Evolutionary conservation across 2,113 vertebrate species (phyloP).

Genomic region (Sorex fumeus): DNA sequence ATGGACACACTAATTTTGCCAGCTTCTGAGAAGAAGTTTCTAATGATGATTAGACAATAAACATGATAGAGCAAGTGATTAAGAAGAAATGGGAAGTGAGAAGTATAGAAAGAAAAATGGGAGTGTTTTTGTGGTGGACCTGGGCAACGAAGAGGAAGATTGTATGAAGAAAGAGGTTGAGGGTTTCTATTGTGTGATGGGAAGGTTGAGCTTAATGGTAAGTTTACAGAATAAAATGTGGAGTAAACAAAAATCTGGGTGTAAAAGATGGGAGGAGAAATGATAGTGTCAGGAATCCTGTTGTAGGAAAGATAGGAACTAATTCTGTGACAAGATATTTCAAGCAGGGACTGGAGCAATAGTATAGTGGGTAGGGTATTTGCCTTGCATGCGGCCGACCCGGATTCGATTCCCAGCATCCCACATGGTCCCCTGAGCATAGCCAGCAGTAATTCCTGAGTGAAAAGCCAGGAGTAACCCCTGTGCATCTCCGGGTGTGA

Average conservation of each 20-base stretch:
- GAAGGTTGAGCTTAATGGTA: not conserved
- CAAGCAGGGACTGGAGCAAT: not conserved
- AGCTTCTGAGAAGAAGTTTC: not conserved
- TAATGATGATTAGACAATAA: not conserved
- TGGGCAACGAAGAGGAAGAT: not conserved
- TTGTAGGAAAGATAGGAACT: constrained; percentile 8
- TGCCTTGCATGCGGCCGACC: no score
- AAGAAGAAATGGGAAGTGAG: constrained; percentile 17
- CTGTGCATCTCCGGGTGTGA: no score
- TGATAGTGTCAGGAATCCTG: not conserved
- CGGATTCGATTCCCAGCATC: no score
- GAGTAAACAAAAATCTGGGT: not conserved
- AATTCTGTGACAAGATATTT: constrained; percentile 36
- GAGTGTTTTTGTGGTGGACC: not conserved
- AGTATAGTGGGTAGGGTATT: no score
- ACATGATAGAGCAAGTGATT: constrained; percentile 1
- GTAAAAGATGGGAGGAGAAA: not conserved
- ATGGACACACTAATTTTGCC: not conserved
- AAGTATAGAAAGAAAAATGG: constrained; percentile 1
- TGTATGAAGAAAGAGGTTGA: not conserved
- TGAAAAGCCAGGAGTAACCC: no score
- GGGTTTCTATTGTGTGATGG: not conserved
- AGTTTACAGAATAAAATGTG: not conserved
- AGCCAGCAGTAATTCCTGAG: no score
- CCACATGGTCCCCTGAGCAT: no score